Base-by-base conservation (phyloP, 2,113 vertebrate genomes). In the Myrmecobius fasciatus region DNA sequence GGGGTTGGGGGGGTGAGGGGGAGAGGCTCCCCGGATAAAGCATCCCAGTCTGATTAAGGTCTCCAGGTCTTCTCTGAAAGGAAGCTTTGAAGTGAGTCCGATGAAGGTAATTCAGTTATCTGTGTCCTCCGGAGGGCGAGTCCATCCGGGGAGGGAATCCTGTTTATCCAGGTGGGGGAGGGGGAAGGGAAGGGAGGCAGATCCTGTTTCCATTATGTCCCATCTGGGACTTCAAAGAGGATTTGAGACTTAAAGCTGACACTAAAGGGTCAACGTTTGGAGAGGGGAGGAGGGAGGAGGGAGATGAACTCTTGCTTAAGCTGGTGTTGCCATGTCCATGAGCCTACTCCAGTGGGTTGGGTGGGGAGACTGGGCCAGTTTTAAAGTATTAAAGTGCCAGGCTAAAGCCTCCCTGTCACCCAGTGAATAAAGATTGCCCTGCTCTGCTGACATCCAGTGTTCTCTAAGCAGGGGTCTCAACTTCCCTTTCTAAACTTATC, bases 41-140 rank as follows among this genome's bases (percentile, higher is more conserved):
- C 67, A 83, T 83, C 67, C 67, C 67, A 83, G 67, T 83, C 67
- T 83, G 67, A 83, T 83, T 83, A 83, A 83, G 67, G 67, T 83
- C 67, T 83, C n/a, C 67, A 83, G 67, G 67, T 83, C 67, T 83
- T 20, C 17, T 83, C 67, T 83, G 67, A 83, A 83, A 83, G 67
- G 67, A 20, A 83, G 67, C 67, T 83, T 83, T 83, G 67, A 83
- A 83, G n/a, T 43, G 20, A 83, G 67, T 83, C n/a, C n/a, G n/a
- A 83, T 83, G 67, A 83, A 83, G 67, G 67, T 83, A 83, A 83
- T 83, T 83, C 67, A 83, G 67, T 83, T 83, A 83, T 83, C 67
- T 83, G 67, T 83, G 67, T 83, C 67, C 67, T 83, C 67, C 67
- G 36, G 67, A 83, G 67, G 43, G 67, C 24, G 36, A 83, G 67